phyloP scores from a whole-genome alignment of 2,888 invertebrate species.

The Drosophila bunnanda region DNA sequence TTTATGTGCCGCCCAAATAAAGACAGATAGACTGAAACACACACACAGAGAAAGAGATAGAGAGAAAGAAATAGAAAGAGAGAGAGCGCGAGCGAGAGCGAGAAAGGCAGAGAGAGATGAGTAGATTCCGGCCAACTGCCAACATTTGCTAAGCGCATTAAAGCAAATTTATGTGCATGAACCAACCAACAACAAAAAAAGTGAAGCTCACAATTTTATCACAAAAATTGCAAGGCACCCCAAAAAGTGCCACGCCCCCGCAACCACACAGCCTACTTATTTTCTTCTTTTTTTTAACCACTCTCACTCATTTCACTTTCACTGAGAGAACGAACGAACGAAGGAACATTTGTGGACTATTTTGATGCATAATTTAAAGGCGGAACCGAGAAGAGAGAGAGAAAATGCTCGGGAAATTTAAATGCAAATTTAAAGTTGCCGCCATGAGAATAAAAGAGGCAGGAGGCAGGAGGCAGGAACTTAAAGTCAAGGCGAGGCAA shows the following conservation, averaged over 20 bases:
- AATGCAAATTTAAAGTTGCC: conserved; percentile 58
- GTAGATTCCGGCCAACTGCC: conserved; percentile 25
- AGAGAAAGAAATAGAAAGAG: too few species aligned
- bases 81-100: neutral
- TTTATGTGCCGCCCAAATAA: conserved; percentile 60
- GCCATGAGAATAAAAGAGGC: neutral
- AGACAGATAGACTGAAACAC: conserved; percentile 28
- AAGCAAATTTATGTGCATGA: conserved; percentile 70
- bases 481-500: conserved; percentile 36
- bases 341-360: conserved; percentile 49
- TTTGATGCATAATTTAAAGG: conserved; percentile 69
- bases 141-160: conserved; percentile 70
- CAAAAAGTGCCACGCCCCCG: conserved; percentile 47
- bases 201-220: conserved; percentile 54
- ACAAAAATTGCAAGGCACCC: conserved; percentile 67
- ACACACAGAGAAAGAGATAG: neutral
- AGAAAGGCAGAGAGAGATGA: neutral
- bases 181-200: conserved; percentile 22
- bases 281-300: conserved; percentile 15
- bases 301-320: conserved; percentile 60
- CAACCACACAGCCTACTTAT: conserved; percentile 16
- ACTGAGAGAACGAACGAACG: conserved; percentile 46
- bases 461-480: conserved; percentile 7
- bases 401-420: conserved; percentile 39
- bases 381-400: conserved; percentile 15